A percentile compares a stretch with the other conserved stretches of the same genome.
phyloP scores from a whole-genome alignment of 1,140 invertebrate genomes.

The Stegodyphus mimosarum region DNA sequence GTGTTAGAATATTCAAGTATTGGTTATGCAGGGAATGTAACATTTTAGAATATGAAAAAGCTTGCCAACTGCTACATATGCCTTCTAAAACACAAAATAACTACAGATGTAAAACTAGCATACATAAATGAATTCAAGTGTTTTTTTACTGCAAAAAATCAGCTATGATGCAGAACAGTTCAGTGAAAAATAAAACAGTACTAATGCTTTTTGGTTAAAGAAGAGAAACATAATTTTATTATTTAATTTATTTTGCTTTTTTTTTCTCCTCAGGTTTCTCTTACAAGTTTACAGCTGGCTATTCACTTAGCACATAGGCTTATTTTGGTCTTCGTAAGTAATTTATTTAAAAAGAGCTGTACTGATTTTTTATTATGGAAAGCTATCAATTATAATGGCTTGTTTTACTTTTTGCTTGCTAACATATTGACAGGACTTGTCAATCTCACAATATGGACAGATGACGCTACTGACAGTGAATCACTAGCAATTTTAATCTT shows the following conservation, averaged over 20 bases:
- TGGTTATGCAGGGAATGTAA: too few relatives aligned
- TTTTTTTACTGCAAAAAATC: too few relatives aligned
- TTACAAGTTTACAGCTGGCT: conserved; percentile 42
- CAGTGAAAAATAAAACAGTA: too few relatives aligned
- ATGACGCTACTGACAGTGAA: not conserved
- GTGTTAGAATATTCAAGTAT: too few relatives aligned
- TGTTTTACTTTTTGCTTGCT: conserved; percentile 80
- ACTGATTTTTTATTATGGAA: conserved; percentile 67
- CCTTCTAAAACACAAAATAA: too few relatives aligned
- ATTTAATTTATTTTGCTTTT: conserved; percentile 35
- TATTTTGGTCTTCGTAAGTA: not conserved
- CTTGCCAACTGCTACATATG: too few relatives aligned
- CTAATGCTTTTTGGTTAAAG: too few relatives aligned
- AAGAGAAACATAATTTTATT: not conserved
- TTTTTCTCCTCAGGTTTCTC: conserved; percentile 8
- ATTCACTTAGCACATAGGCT: conserved; percentile 20
- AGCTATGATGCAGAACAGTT: too few relatives aligned
- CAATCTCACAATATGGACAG: conserved; percentile 77
- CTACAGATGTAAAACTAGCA: too few relatives aligned
- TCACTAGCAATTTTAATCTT: conserved; percentile 16
- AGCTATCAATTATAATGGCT: conserved; percentile 79
- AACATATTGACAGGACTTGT: conserved; percentile 84
- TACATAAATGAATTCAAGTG: too few relatives aligned
- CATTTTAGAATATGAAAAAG: too few relatives aligned
- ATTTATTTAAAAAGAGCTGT: conserved; percentile 3